Base-by-base conservation (phyloP, 1,140 invertebrate genomes). In the Drosophila burlai region DNA sequence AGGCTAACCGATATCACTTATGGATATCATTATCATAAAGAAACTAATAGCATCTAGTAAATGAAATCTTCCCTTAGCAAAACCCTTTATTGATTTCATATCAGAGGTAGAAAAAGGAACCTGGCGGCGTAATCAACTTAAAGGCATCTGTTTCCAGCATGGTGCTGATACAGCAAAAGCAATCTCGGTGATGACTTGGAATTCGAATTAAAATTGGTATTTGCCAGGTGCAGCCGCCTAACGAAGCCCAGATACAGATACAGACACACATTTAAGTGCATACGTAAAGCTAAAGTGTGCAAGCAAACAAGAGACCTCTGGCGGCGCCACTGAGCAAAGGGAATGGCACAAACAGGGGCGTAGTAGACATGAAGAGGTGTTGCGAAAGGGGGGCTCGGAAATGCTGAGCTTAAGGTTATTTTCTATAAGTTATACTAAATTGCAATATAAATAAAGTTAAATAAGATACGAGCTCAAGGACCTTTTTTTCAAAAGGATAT, bases 161-260 rank as follows among this genome's bases (percentile, higher is more conserved):
- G 67, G 74, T 74, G 83, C 83, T 87, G 77, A 89, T 68, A 57
- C 76, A 74, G 85, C 84, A 87, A 75, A 79, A 68, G 11, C 54
- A 52, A 76, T 24, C 45, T 54, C 43, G 16, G 43, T 49, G 49
- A 68, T 77, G 73, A 45, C 46, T 77, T 55, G 36, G 38, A 60
- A 60, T 55, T 54, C 49, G 29, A 67, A 55, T 71, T 71, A 46
- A 67, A 55, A 68, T 71, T 71, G 49, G 40, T 62, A 57, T 77
- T 66, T 54, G 43, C 49, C 42, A 68, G 57, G 63, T 77, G 64
- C 75, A 68, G 75, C 52, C 36, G 52, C 52, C 52, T 34, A 76
- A 67, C 54, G 66, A 65, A 10, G 62, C 46, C 29, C 65, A 69
- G 52, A 52, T 38, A 67, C 54, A 77, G 47, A 72, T 16, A 50